Percentiles rank a stretch among this genome's conserved stretches.
Evolutionary conservation across 1,140 invertebrate species (phyloP).

Genomic region (Rhopalosiphum maidis): DNA sequence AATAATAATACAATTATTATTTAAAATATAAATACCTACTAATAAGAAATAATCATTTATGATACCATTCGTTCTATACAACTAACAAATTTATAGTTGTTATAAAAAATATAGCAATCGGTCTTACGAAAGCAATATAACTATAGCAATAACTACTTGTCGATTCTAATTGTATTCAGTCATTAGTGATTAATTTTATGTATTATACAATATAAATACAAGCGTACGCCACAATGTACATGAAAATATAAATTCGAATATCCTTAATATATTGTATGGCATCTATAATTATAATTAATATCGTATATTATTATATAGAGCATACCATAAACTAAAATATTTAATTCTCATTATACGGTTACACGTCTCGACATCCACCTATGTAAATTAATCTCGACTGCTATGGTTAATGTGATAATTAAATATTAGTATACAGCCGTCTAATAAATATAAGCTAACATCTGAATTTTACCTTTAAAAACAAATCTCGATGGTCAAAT

Average conservation of each 20-base stretch:
- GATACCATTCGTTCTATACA: background rate
- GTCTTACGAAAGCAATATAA: background rate
- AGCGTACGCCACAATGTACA: background rate
- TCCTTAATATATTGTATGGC: background rate
- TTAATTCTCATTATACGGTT: background rate
- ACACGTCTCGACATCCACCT: background rate
- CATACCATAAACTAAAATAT: background rate
- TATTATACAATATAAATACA: background rate
- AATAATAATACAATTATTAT: no score
- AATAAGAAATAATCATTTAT: background rate
- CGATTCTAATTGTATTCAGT: background rate
- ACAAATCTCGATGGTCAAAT: background rate
- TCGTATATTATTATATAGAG: background rate
- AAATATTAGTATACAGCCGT: background rate
- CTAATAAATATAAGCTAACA: background rate
- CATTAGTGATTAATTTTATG: background rate
- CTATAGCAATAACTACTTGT: background rate
- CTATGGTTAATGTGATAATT: background rate
- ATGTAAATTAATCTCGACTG: background rate
- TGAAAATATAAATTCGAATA: background rate
- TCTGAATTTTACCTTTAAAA: background rate
- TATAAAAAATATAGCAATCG: background rate
- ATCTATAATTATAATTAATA: constrained; percentile 10
- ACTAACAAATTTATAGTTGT: background rate
- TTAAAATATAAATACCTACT: background rate